These are phyloP conservation scores for Ochropacha duplaris DNA, from an alignment of 2,888 invertebrate genomes.

Conservation along the genomic window DNA sequence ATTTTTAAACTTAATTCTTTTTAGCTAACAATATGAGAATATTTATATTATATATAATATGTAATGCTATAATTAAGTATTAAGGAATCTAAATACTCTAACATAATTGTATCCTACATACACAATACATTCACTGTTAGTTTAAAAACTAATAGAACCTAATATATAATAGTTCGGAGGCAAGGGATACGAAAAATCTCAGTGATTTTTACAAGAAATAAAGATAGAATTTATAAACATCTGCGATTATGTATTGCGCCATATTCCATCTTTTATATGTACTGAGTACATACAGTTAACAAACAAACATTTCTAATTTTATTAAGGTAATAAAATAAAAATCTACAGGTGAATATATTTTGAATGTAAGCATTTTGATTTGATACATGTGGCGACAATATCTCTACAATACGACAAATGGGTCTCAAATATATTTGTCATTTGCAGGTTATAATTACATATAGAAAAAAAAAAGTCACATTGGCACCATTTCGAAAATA, in stretches of 20 bases:
- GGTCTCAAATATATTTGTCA: slow-evolving; percentile 21
- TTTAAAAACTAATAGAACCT: slow-evolving; percentile 27
- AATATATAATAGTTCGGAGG: no score
- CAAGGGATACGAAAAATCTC: no score
- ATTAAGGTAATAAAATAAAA: no score
- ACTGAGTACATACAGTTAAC: no score
- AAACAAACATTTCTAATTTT: no score
- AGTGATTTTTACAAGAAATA: slow-evolving; percentile 12
- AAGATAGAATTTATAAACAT: neutral
- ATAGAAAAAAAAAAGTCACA: slow-evolving; percentile 23
- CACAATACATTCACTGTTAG: slow-evolving; percentile 42
- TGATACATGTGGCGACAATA: slow-evolving; percentile 38
- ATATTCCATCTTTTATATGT: no score
- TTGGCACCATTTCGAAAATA: slow-evolving; percentile 36
- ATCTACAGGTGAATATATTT: slow-evolving; percentile 25
- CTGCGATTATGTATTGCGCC: no score
- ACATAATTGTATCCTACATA: slow-evolving; percentile 45
- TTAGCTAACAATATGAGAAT: slow-evolving; percentile 75
- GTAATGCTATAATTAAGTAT: slow-evolving; percentile 69
- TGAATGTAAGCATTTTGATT: slow-evolving; percentile 27
- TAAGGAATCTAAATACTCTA: slow-evolving; percentile 66
- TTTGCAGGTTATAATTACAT: slow-evolving; percentile 16
- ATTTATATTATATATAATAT: slow-evolving; percentile 53
- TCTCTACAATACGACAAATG: slow-evolving; percentile 26
- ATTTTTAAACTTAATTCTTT: slow-evolving; percentile 55